These are phyloP conservation scores for Etheostoma spectabile DNA, from an alignment of 2,113 vertebrate genomes.

Conservation along the genomic window DNA sequence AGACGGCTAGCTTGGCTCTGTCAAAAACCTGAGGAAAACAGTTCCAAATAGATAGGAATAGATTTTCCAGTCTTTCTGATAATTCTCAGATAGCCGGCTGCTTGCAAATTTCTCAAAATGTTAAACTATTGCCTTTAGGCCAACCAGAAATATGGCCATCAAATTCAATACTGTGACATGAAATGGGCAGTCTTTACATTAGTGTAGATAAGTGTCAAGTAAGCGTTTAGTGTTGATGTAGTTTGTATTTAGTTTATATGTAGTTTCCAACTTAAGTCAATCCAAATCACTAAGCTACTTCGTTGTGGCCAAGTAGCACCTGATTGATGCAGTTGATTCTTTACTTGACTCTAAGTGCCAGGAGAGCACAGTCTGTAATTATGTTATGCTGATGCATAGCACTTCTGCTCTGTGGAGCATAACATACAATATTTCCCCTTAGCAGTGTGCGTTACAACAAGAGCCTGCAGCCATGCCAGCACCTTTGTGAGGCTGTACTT, in stretches of 20 bases:
- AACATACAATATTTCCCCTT: conserved; percentile 30
- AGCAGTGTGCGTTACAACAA: conserved; percentile 24
- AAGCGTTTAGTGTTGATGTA: background rate
- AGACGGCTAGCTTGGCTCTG: background rate
- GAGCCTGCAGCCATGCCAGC: conserved; percentile 16
- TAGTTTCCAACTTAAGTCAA: background rate
- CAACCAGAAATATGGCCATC: background rate
- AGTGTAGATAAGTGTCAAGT: background rate
- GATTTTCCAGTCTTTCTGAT: background rate
- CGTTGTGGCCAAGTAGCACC: background rate
- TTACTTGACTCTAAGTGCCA: conserved; percentile 12
- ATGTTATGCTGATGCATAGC: conserved; percentile 38
- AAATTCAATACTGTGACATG: background rate
- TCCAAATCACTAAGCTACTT: background rate
- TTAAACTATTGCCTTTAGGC: background rate
- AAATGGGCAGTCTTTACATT: background rate
- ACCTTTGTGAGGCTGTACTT: conserved; percentile 4
- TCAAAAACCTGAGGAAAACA: background rate
- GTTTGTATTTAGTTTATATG: background rate
- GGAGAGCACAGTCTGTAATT: conserved; percentile 26
- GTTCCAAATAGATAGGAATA: background rate
- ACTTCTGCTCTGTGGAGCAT: conserved; percentile 50
- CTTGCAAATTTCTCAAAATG: background rate
- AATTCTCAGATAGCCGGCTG: background rate
- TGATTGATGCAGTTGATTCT: conserved; percentile 25